Conservation (phyloP, 2,888 invertebrate genomes). For the Alviniconcha strummeri region DNA sequence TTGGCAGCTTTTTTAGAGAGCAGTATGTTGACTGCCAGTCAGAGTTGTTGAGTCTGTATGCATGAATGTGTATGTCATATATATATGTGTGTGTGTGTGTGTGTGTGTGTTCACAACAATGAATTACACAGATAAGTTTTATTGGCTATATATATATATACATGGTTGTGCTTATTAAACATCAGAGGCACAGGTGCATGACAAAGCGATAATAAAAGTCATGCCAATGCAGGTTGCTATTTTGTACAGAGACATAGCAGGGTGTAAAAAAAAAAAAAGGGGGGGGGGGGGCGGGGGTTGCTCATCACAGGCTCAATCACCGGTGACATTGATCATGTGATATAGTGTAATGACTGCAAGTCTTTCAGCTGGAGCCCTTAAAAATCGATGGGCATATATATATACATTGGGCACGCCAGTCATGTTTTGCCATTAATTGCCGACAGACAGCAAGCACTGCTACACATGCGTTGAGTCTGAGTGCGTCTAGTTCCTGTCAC, state of each 20-base stretch:
- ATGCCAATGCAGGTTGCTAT: neutral
- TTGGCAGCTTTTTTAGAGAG: too few species aligned
- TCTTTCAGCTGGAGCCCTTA: too few species aligned
- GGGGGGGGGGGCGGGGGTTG: neutral
- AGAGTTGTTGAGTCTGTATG: neutral
- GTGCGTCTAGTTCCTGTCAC: too few species aligned
- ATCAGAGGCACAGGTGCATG: conserved; percentile 5
- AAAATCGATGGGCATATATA: too few species aligned
- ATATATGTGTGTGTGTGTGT: neutral
- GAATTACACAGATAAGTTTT: neutral
- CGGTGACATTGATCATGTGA: too few species aligned
- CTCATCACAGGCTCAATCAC: neutral
- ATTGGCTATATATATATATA: too few species aligned
- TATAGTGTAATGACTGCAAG: too few species aligned
- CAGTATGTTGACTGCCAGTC: too few species aligned
- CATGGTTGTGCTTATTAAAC: conserved; percentile 25
- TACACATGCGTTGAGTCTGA: too few species aligned
- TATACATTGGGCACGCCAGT: neutral
- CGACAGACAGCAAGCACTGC: too few species aligned
- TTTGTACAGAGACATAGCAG: neutral
- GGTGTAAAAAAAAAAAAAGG: neutral
- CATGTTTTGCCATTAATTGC: too few species aligned
- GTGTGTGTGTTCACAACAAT: neutral
- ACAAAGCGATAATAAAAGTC: neutral
- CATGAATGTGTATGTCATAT: neutral